phyloP scores from a whole-genome alignment of 2,888 invertebrate genomes.

The Eucera pruinosa region DNA sequence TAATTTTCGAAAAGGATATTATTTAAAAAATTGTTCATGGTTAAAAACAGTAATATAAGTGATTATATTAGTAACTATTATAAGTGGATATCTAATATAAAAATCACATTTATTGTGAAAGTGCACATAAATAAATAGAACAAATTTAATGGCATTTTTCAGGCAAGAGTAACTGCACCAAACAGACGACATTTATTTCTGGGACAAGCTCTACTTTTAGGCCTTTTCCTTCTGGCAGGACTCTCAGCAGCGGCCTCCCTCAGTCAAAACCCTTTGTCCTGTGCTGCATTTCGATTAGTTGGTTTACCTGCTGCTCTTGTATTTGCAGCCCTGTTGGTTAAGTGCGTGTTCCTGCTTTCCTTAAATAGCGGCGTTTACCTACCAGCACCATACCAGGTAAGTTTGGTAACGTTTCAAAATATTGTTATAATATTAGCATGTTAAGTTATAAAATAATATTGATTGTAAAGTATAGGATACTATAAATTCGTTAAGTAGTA shows the following conservation, averaged over 20 bases:
- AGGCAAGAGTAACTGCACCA: conserved; percentile 92
- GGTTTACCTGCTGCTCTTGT: conserved; percentile 94
- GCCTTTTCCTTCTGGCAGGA: conserved; percentile 92
- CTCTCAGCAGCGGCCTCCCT: conserved; percentile 92
- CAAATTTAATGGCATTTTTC: conserved; percentile 28
- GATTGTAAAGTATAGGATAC: too few relatives aligned
- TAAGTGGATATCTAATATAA: too few relatives aligned
- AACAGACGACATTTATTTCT: conserved; percentile 94
- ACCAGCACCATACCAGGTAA: conserved; percentile 95
- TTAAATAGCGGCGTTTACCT: conserved; percentile 96
- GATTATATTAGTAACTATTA: too few relatives aligned
- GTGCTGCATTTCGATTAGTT: conserved; percentile 92
- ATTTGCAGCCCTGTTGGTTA: conserved; percentile 95
- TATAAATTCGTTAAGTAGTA: too few relatives aligned
- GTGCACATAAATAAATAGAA: not conserved
- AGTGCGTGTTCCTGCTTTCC: conserved; percentile 96
- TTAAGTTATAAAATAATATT: too few relatives aligned
- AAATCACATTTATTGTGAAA: not conserved
- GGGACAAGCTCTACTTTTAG: conserved; percentile 94
- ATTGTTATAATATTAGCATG: not conserved
- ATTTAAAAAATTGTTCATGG: too few relatives aligned
- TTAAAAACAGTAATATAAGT: too few relatives aligned
- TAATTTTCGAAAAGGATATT: too few relatives aligned
- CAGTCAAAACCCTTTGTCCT: conserved; percentile 91
- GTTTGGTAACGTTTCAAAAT: conserved; percentile 23